Evolutionary conservation across 2,888 invertebrate species (phyloP).

Genomic region (Keiferia lycopersicella): DNA sequence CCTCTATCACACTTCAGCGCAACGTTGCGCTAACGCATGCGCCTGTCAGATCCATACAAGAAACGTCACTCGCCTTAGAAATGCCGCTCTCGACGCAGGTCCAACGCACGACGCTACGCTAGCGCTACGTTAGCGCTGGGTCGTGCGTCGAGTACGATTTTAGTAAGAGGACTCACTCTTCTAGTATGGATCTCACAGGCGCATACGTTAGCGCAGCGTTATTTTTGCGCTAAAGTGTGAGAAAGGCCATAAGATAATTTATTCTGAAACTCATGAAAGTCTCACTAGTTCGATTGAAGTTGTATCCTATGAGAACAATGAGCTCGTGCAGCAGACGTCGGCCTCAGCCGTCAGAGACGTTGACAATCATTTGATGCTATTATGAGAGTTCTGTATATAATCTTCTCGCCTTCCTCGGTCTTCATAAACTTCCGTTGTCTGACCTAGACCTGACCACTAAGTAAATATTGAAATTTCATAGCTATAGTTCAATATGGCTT

Average conservation of each 20-base stretch:
- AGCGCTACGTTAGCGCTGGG: no score
- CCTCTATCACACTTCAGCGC: no score
- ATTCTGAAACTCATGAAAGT: neutral
- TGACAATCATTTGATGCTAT: conserved; percentile 18
- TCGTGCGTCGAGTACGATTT: no score
- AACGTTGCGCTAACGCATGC: no score
- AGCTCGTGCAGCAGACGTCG: conserved; percentile 11
- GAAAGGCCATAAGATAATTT: neutral
- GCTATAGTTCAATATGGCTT: conserved; percentile 33
- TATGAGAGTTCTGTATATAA: conserved; percentile 38
- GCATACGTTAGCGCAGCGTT: no score
- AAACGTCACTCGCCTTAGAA: no score
- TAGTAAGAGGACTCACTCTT: no score
- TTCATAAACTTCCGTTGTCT: neutral
- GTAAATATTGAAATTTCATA: conserved; percentile 22
- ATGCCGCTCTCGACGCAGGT: no score
- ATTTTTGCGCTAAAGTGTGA: no score
- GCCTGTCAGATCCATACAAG: no score
- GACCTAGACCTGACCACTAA: conserved; percentile 6
- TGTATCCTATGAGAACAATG: neutral
- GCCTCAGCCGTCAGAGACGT: neutral
- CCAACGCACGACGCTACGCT: no score
- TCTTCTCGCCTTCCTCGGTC: neutral
- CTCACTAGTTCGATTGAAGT: neutral
- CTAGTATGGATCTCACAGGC: no score